A percentile compares a stretch with the other conserved stretches of the same genome.
phyloP scores from a whole-genome alignment of 2,113 vertebrate genomes.

The Plotosus lineatus region DNA sequence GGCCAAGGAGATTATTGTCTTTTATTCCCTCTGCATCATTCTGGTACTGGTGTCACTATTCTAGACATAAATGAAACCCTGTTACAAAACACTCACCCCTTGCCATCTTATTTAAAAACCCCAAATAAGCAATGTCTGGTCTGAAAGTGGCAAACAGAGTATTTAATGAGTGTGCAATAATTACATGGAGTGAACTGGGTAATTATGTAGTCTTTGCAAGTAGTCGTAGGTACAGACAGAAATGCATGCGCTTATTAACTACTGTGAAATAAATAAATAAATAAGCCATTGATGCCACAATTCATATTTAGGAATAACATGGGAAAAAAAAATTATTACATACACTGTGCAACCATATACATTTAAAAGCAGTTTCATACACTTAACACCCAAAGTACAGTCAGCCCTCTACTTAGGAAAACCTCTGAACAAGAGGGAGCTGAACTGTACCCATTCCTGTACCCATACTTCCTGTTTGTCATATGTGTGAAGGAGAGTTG shows the following conservation, averaged over 20 bases:
- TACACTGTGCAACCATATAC: too few species aligned
- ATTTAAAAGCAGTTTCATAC: not conserved
- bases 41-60: not conserved
- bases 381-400: not conserved
- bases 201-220: not conserved
- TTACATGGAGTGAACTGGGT: not conserved
- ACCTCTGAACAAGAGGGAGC: too few species aligned
- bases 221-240: not conserved
- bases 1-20: constrained; percentile 37
- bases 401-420: too few species aligned
- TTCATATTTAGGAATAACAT: not conserved
- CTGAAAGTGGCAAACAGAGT: not conserved
- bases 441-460: too few species aligned
- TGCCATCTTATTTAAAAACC: not conserved
- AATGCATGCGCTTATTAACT: not conserved
- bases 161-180: not conserved
- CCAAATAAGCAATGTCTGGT: constrained; percentile 4
- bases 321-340: not conserved
- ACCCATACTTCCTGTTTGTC: too few species aligned
- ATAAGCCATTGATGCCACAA: not conserved
- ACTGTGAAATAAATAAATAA: not conserved
- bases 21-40: constrained; percentile 20
- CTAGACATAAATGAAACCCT: constrained; percentile 7
- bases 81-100: not conserved
- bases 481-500: too few species aligned